A percentile compares a stretch with the other conserved stretches of the same genome.
Evolutionary conservation across 2,797 vertebrate genomes (phyloP).

Genomic region (Coranthus polyacanthus): DNA sequence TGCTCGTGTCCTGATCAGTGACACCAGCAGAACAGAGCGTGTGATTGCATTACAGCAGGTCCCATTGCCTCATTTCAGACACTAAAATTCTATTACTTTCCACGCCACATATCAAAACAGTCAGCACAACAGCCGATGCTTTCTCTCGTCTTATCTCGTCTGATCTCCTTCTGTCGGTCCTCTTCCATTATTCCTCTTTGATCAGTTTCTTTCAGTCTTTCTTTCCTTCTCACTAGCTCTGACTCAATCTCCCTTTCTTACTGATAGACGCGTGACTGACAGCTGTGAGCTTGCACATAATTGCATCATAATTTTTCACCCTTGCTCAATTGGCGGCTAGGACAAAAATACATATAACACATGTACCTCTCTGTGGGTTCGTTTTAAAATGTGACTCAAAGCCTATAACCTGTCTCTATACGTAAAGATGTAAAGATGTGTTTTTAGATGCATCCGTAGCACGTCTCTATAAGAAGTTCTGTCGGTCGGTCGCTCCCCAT

Average conservation of each 20-base stretch:
- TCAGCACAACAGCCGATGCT: constrained; percentile 50
- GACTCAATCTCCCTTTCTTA: constrained; percentile 24
- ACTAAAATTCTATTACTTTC: constrained; percentile 46
- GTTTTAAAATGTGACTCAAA: constrained; percentile 2
- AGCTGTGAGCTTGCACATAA: constrained; percentile 63
- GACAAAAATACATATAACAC: constrained; percentile 19
- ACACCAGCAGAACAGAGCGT: constrained; percentile 12
- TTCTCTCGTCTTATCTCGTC: constrained; percentile 19
- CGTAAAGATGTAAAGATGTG: too few relatives aligned
- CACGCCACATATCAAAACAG: constrained; percentile 54
- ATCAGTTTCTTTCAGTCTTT: constrained; percentile 38
- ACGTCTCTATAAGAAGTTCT: too few relatives aligned
- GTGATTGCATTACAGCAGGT: constrained; percentile 43
- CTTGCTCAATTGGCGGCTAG: constrained; percentile 27
- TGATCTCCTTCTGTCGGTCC: background rate
- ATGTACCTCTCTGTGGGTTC: constrained; percentile 5
- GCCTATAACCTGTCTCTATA: constrained; percentile 23
- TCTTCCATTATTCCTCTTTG: constrained; percentile 44
- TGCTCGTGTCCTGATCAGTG: background rate
- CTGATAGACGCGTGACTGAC: constrained; percentile 56
- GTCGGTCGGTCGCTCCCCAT: too few relatives aligned
- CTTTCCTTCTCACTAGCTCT: constrained; percentile 13
- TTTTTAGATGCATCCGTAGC: too few relatives aligned
- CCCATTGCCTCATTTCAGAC: constrained; percentile 62
- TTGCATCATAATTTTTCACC: constrained; percentile 72